These are phyloP conservation scores for Orthonyx spaldingii DNA, from an alignment of 2,113 vertebrate species.

Conservation along the genomic window DNA sequence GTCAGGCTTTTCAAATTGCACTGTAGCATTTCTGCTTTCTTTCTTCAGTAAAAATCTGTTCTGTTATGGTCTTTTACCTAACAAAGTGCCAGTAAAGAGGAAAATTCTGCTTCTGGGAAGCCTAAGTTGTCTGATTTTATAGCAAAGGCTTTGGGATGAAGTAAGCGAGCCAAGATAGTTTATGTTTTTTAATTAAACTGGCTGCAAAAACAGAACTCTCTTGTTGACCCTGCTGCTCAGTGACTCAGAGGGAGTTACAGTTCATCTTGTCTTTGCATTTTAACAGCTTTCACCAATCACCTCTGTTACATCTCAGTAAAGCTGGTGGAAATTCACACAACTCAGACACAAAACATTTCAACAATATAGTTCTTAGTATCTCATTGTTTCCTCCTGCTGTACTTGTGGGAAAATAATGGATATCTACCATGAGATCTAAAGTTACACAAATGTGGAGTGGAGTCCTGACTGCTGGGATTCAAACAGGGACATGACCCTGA, in stretches of 20 bases:
- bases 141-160: background rate
- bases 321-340: background rate
- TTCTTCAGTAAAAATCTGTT: background rate
- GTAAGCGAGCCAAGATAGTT: background rate
- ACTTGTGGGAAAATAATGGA: background rate
- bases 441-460: background rate
- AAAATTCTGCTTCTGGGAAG: background rate
- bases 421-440: background rate
- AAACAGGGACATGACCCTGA: background rate
- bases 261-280: background rate
- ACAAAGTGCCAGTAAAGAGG: background rate
- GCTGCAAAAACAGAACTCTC: background rate
- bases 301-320: background rate
- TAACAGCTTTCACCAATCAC: background rate
- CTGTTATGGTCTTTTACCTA: background rate
- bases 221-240: background rate
- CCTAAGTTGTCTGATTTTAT: background rate
- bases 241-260: background rate
- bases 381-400: background rate
- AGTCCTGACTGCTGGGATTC: background rate
- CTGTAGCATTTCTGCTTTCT: background rate
- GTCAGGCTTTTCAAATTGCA: background rate
- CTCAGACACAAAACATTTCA: background rate
- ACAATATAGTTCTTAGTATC: background rate
- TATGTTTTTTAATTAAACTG: constrained; percentile 30